Base-by-base conservation (phyloP, 2,113 vertebrate species). In the Poeciliopsis occidentalis region DNA sequence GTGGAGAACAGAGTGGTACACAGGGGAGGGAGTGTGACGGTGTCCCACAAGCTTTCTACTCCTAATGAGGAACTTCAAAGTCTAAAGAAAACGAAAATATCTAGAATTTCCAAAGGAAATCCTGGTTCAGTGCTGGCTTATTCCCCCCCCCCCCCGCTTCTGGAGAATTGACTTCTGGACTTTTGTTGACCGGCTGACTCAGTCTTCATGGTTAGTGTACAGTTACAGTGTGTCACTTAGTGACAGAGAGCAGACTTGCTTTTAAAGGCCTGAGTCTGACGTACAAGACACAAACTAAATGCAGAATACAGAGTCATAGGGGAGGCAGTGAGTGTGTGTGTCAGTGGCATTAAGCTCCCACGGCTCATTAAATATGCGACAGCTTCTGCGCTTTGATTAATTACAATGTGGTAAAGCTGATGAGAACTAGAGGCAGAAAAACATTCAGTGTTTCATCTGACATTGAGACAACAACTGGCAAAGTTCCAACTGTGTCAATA, bases 161-260 rank as follows among this genome's bases (percentile, higher is more conserved):
- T 32, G 19, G 60, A 1, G 39, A 19, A n/a, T 66, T 37, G 17
- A 39, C 39, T 67, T 66, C 67, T 44, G 37, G 39, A 10, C 27
- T 54, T 41, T 62, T 65, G 54, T 73, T 34, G 39, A 51, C 76
- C 41, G 74, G 75, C 66, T 78, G 8, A 68, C 39, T 69, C 84
- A 75, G 80, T 92, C 88, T 92, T 91, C 92, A 90, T 75, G 82
- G 80, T 78, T 74, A 82, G 89, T 89, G 82, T 93, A 80, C 31
- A 73, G 87, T 92, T 92, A 86, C 91, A 84, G 83, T 60, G 79
- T 87, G 86, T 89, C 69, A 39, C 54, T 78, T 64, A 79, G 80
- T 92, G 93, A 94, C 88, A 90, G 61, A 93, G 85, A 83, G 84
- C 92, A 93, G 92, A 75, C 86, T 79, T 78, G 76, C 76, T 84